Base-by-base conservation (phyloP, 53 echinoderm and acorn worm species). In the Apostichopus leukothele region DNA sequence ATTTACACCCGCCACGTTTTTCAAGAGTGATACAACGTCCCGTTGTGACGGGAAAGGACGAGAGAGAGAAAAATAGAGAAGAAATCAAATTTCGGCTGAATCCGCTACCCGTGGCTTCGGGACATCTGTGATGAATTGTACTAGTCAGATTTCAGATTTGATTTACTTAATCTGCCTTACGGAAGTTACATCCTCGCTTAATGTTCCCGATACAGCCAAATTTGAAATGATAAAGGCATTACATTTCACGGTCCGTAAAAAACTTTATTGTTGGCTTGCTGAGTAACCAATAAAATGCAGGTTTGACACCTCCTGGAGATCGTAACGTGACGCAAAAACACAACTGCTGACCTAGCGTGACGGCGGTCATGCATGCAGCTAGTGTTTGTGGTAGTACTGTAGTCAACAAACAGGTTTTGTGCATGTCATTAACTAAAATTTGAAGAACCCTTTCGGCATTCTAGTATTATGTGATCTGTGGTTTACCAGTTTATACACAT, bases 1-100 rank as follows among this genome's bases (percentile, higher is more conserved):
- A 80, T 80, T 80, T 80, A 53, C 80, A 14, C 57, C 80, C 80
- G 57, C 80, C 80, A 80, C 57, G 80, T 80, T 80, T 27, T 39
- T 80, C 80, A 80, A 80, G 54, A 80, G 54, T 80, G 80, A 80
- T 57, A 80, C 80, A 80, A 80, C 57, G 84, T 84, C 84, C 84
- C 50, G 84, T 84, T 66, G 84, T 84, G 84, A 61, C 84, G 50
- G 77, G 77, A 76, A 39, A 66, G 84, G 84, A 61, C 66, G 67
- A 66, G 16, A 84, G 26, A 84, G 9, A 63, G 39, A 27, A 61
- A 9, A 59, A 39, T 39, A 39, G 2, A 39, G 39, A 59, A 59
- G 53, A 83, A 84, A 84, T 84, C 84, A 84, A 84, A 84, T 84
- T 84, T 63, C 66, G 13, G 83, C 22, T 12, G 83, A 59, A 78